Evolutionary conservation across 2,797 vertebrate genomes (phyloP).

Genomic region (Phylloscopus collybita): DNA sequence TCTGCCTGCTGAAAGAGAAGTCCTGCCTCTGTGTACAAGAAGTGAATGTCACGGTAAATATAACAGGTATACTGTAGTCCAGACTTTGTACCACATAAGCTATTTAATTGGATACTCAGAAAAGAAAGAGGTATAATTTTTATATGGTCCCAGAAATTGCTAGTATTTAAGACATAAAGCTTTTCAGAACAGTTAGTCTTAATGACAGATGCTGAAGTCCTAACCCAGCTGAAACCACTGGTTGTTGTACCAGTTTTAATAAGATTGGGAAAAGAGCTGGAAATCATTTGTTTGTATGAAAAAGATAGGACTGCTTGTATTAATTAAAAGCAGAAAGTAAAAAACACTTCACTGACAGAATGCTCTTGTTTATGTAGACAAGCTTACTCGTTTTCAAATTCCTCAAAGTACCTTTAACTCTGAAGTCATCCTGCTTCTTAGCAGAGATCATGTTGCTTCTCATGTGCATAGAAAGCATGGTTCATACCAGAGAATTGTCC

Average conservation of each 20-base stretch:
- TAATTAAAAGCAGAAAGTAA: background rate
- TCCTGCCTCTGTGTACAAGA: background rate
- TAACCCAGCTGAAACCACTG: background rate
- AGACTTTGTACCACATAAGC: background rate
- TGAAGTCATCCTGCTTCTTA: background rate
- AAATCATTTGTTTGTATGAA: background rate
- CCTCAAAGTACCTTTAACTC: background rate
- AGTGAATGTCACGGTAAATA: background rate
- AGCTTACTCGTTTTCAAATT: background rate
- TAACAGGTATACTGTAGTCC: background rate
- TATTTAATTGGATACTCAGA: background rate
- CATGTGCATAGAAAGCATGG: rapidly evolving
- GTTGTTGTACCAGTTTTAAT: background rate
- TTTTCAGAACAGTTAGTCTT: background rate
- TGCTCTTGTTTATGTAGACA: background rate
- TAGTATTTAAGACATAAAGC: background rate
- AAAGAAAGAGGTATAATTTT: background rate
- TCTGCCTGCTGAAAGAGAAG: background rate
- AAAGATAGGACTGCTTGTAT: background rate
- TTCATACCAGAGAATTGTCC: background rate
- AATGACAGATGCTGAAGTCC: rapidly evolving
- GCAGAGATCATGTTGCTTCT: background rate
- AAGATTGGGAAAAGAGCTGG: background rate
- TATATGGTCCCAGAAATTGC: background rate
- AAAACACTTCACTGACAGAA: background rate